These are phyloP conservation scores for Rousettus leschenaultii DNA, from an alignment of 2,113 vertebrate genomes.

Conservation along the genomic window DNA sequence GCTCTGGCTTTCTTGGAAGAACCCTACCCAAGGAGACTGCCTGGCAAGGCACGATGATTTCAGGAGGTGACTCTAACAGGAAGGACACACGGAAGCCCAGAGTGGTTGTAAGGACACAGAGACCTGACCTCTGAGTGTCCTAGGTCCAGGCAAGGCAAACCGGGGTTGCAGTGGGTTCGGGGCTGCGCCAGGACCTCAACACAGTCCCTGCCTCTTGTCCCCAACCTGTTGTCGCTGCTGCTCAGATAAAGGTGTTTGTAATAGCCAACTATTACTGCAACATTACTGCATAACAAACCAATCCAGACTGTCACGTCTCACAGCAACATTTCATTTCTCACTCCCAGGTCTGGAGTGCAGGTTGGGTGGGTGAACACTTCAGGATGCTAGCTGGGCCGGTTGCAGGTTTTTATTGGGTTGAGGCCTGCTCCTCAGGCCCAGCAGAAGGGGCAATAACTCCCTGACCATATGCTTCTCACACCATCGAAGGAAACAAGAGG, in stretches of 20 bases:
- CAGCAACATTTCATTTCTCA: neutral
- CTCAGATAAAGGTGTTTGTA: neutral
- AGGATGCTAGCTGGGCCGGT: neutral
- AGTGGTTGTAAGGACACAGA: neutral
- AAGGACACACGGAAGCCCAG: neutral
- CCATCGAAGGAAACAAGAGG: neutral
- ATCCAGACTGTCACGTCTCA: neutral
- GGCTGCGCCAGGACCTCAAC: neutral
- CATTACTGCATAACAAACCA: neutral
- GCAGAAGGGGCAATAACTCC: neutral
- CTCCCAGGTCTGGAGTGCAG: neutral
- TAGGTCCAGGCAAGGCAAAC: neutral
- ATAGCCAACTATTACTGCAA: neutral
- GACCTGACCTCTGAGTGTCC: neutral
- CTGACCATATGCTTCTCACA: neutral
- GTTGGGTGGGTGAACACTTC: neutral
- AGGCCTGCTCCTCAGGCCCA: neutral
- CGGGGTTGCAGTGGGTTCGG: neutral
- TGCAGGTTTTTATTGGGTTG: neutral
- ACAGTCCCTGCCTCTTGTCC: neutral
- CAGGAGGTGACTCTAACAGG: neutral
- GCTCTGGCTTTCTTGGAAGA: neutral
- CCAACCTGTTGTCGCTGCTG: neutral
- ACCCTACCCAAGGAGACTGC: neutral
- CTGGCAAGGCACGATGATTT: neutral